Conservation (phyloP, 2,113 vertebrate species). For the Lamprotornis superbus region DNA sequence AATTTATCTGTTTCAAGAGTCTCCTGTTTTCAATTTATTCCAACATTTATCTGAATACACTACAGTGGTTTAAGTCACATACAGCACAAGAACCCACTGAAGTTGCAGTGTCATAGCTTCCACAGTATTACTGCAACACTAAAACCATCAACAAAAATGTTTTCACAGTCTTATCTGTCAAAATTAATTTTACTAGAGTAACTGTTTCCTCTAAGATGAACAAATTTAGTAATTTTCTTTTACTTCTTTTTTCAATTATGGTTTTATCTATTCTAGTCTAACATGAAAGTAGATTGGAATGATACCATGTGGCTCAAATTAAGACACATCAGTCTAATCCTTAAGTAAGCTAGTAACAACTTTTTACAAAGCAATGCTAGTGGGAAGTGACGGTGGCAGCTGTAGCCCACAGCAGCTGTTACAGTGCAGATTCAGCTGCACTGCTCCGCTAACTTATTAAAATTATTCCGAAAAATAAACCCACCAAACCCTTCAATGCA, state of each 20-base stretch:
- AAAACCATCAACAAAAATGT: background rate
- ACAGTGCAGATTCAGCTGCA: background rate
- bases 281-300: background rate
- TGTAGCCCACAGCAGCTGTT: background rate
- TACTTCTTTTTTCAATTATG: background rate
- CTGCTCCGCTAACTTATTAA: background rate
- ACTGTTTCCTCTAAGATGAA: background rate
- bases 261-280: background rate
- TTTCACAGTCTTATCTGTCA: background rate
- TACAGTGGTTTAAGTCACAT: background rate
- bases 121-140: background rate
- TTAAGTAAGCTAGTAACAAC: constrained; percentile 49
- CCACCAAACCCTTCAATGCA: background rate
- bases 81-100: rapidly evolving
- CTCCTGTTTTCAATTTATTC: background rate
- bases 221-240: background rate
- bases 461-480: constrained; percentile 22
- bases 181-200: background rate
- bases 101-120: background rate
- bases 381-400: background rate
- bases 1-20: background rate
- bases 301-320: constrained; percentile 12
- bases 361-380: background rate
- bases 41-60: background rate
- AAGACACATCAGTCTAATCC: constrained; percentile 27